Percentiles rank a stretch among this genome's conserved stretches.
Conservation (phyloP, 2,113 vertebrate genomes). For the Balaenoptera acutorostrata region DNA sequence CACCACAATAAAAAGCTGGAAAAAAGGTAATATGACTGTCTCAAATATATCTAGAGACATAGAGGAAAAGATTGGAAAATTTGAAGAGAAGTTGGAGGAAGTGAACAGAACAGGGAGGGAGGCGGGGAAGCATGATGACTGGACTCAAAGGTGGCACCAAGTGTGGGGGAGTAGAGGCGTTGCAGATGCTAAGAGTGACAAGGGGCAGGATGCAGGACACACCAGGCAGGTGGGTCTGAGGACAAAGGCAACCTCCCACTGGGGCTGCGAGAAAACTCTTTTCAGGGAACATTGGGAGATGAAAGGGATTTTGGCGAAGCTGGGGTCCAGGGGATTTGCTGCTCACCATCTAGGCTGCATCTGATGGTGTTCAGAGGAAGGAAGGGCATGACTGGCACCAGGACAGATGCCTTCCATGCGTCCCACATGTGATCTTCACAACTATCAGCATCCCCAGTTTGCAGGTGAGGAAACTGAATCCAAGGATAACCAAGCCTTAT, state of each 20-base stretch:
- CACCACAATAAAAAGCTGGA: neutral
- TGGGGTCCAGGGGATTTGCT: neutral
- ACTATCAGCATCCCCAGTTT: neutral
- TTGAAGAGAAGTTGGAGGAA: neutral
- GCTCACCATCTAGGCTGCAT: neutral
- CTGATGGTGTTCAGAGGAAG: neutral
- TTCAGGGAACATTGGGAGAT: neutral
- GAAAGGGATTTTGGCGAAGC: neutral
- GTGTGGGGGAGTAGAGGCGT: neutral
- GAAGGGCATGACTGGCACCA: too few relatives aligned
- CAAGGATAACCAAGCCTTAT: neutral
- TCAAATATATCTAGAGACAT: neutral
- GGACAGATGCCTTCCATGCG: neutral
- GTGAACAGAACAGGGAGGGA: neutral
- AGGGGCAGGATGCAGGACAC: neutral
- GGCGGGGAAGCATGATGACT: rapidly evolving
- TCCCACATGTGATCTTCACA: neutral
- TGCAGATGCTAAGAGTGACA: neutral
- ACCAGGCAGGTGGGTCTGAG: neutral
- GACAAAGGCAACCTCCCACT: neutral
- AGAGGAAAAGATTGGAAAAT: neutral
- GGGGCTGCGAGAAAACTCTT: neutral
- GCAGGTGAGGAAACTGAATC: neutral
- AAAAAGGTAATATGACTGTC: neutral
- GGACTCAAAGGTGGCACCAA: neutral